Evolutionary conservation across 2,797 vertebrate genomes (phyloP), one percentile per base, ranked within the genome.

Genomic region (Lacerta bilineata): DNA sequence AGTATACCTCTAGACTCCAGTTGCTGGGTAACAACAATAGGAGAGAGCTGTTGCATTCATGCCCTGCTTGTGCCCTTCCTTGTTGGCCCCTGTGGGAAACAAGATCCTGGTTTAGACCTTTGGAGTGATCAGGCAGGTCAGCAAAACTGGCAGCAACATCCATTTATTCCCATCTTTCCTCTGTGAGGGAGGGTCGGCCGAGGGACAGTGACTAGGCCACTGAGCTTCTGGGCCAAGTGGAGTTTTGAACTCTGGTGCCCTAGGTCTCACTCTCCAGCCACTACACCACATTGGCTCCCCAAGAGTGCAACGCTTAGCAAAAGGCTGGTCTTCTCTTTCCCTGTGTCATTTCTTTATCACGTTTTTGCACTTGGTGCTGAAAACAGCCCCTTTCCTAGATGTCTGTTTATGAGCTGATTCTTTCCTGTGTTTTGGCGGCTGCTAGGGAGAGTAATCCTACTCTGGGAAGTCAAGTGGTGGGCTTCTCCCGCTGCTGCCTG

Each of bases 381-480:
- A 36, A 55, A 41, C 2, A 5, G 72, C 87, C 87, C 18, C 3
- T 0, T 25, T 89, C 86, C 86, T 66, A 8, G 76, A 43, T 43
- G 27, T 84, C 41, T 71, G 33, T 15, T 20, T 74, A 18, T 15
- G 20, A 90, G 87, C 91, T 76, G 74, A 0, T 64, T 77, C 59
- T 88, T 68, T 36, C 43, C 83, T 33, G 71, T 78, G 59, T 77
- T 77, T 85, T 36, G 71, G 71, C 39, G 5, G 46, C 77, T 72
- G 79, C 82, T 86, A 84, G 90, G 92, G 91, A 88, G 85, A 2
- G 4, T 3, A 3, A 59, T n/a, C 33, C 83, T 86, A 18, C 8
- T 89, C 85, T 27, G 8, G 72, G 90, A 79, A 36, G 4, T 77
- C 33, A 86, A 84, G 71, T 23, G 36, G 87, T 86, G 80, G 89